Evolutionary conservation across 2,113 vertebrate genomes (phyloP).

Genomic region (Hypanus sabinus): DNA sequence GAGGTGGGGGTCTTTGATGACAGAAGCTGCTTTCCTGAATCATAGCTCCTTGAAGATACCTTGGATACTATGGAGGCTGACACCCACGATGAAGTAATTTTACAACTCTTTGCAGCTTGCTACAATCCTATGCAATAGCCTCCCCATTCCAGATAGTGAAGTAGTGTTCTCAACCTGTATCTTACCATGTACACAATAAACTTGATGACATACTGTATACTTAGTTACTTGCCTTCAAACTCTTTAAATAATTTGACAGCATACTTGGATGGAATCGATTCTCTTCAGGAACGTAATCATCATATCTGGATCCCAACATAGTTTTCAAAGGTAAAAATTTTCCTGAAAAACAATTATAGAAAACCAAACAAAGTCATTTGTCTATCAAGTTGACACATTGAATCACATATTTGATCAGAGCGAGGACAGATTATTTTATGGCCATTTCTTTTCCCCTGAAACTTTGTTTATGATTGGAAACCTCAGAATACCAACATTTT

Average conservation of each 20-base stretch:
- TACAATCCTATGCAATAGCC: too few relatives aligned
- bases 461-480: background rate
- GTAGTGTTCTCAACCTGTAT: too few relatives aligned
- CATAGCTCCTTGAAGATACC: too few relatives aligned
- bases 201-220: too few relatives aligned
- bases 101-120: too few relatives aligned
- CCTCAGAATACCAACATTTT: background rate
- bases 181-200: too few relatives aligned
- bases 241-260: conserved; percentile 91
- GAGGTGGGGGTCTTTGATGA: too few relatives aligned
- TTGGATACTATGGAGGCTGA: too few relatives aligned
- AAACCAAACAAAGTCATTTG: conserved; percentile 36
- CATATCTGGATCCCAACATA: conserved; percentile 88
- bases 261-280: conserved; percentile 90
- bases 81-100: too few relatives aligned
- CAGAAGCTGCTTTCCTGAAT: too few relatives aligned
- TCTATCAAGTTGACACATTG: background rate
- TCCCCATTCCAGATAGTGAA: too few relatives aligned
- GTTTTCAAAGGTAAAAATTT: conserved; percentile 98
- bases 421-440: background rate
- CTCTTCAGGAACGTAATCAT: conserved; percentile 89
- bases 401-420: background rate
- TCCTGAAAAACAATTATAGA: conserved; percentile 54
- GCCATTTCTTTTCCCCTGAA: background rate
- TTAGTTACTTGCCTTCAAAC: conserved; percentile 75